Conservation (phyloP, 2,113 vertebrate species). For the Lophius piscatorius region DNA sequence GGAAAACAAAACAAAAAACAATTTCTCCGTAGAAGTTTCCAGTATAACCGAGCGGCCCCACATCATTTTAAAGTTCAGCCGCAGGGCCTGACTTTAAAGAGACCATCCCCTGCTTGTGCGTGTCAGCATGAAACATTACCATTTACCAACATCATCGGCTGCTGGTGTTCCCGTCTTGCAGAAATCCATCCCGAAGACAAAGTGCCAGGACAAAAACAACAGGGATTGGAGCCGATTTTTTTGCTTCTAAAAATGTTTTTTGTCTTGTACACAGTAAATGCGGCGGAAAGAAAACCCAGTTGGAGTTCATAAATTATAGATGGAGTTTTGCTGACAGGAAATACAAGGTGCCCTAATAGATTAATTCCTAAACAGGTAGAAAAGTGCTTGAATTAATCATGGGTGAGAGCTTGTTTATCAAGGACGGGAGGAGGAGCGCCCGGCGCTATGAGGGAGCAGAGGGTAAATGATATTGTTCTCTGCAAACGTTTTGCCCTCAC, state of each 20-base stretch:
- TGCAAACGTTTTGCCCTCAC: constrained; percentile 63
- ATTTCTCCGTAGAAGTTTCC: too few relatives aligned
- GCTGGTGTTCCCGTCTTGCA: constrained; percentile 32
- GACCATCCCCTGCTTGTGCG: constrained; percentile 57
- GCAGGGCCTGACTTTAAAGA: constrained; percentile 66
- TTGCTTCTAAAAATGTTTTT: constrained; percentile 33
- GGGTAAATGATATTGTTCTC: constrained; percentile 76
- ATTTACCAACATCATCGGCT: constrained; percentile 21
- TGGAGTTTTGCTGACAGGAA: constrained; percentile 44
- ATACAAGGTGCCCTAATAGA: constrained; percentile 47
- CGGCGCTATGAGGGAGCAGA: too few relatives aligned
- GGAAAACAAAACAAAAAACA: constrained; percentile 10
- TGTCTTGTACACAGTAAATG: constrained; percentile 3
- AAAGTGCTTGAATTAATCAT: constrained; percentile 61
- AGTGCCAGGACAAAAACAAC: constrained; percentile 9
- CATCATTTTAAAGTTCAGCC: constrained; percentile 36
- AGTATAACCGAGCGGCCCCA: constrained; percentile 33
- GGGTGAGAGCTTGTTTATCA: constrained; percentile 45
- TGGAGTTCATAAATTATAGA: constrained; percentile 20
- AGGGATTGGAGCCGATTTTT: not conserved
- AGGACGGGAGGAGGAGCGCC: too few relatives aligned
- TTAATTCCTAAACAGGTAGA: constrained; percentile 47
- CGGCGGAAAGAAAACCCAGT: not conserved
- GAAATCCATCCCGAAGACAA: constrained; percentile 46
- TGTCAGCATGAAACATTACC: constrained; percentile 60